Percentiles rank a stretch among this genome's conserved stretches.
Evolutionary conservation across 2,888 invertebrate species (phyloP).

Genomic region (Drosophila differens): DNA sequence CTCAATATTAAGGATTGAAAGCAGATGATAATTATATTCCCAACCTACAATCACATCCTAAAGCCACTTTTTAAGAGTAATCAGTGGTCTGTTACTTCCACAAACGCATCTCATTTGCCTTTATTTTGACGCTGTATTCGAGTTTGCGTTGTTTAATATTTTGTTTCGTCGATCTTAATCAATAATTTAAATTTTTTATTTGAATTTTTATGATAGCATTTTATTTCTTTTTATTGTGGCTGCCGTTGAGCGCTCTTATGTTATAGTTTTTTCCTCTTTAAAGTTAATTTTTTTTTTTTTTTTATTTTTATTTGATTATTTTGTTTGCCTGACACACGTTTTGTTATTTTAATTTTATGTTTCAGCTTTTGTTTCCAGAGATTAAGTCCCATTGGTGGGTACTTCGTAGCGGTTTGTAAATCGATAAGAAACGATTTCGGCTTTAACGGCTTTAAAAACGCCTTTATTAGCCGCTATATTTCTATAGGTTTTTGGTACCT

Average conservation of each 20-base stretch:
- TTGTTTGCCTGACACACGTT: constrained; percentile 48
- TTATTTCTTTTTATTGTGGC: constrained; percentile 59
- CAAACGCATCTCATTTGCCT: constrained; percentile 19
- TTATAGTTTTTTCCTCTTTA: constrained; percentile 39
- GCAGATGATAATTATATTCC: neutral
- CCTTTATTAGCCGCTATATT: constrained; percentile 54
- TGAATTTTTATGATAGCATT: constrained; percentile 70
- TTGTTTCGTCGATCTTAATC: constrained; percentile 75
- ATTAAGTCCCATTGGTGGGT: constrained; percentile 57
- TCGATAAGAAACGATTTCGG: constrained; percentile 9
- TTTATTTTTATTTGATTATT: constrained; percentile 43
- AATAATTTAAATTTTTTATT: constrained; percentile 80
- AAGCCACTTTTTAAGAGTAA: constrained; percentile 14
- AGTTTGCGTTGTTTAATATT: constrained; percentile 58
- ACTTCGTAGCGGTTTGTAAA: constrained; percentile 43
- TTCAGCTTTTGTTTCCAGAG: constrained; percentile 30
- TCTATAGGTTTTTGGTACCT: constrained; percentile 3
- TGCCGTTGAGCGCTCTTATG: constrained; percentile 29
- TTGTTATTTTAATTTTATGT: constrained; percentile 70
- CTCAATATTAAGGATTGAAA: neutral
- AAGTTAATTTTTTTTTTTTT: constrained; percentile 44
- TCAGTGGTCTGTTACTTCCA: constrained; percentile 21
- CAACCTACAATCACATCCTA: neutral
- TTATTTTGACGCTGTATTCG: constrained; percentile 57
- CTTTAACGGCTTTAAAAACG: constrained; percentile 15